phyloP scores from a whole-genome alignment of 2,888 invertebrate species.

The Gari tellinella region DNA sequence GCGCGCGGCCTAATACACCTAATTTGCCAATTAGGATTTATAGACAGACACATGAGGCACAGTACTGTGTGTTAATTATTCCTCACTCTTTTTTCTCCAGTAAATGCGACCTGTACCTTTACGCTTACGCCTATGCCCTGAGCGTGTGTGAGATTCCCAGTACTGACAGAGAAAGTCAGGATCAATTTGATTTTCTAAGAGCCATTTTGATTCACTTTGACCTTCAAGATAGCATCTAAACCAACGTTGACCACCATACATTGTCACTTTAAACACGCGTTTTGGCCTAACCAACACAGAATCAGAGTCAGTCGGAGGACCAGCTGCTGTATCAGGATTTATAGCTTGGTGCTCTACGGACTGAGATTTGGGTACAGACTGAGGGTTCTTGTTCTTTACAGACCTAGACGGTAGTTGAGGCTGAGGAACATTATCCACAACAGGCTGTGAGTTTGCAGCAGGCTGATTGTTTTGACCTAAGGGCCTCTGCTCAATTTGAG shows the following conservation, averaged over 20 bases:
- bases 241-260: constrained; percentile 7
- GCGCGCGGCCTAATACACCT: no score
- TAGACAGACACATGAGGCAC: no score
- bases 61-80: no score
- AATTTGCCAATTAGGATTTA: no score
- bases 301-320: constrained; percentile 7
- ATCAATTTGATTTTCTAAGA: constrained; percentile 7
- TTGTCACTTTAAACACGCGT: constrained; percentile 1
- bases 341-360: no score
- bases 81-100: constrained; percentile 1
- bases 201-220: neutral
- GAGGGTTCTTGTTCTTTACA: constrained; percentile 9
- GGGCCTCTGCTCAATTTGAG: constrained; percentile 1
- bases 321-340: neutral
- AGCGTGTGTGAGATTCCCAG: constrained; percentile 1
- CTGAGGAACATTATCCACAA: neutral
- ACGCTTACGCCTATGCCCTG: constrained; percentile 3
- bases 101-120: neutral
- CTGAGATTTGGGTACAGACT: no score
- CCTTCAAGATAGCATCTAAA: constrained; percentile 7
- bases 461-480: no score
- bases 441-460: neutral
- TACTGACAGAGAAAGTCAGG: constrained; percentile 1
- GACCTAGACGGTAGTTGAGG: constrained; percentile 2
- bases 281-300: neutral